Base-by-base conservation (phyloP, 2,888 invertebrate species). In the Morpho deidamia region DNA sequence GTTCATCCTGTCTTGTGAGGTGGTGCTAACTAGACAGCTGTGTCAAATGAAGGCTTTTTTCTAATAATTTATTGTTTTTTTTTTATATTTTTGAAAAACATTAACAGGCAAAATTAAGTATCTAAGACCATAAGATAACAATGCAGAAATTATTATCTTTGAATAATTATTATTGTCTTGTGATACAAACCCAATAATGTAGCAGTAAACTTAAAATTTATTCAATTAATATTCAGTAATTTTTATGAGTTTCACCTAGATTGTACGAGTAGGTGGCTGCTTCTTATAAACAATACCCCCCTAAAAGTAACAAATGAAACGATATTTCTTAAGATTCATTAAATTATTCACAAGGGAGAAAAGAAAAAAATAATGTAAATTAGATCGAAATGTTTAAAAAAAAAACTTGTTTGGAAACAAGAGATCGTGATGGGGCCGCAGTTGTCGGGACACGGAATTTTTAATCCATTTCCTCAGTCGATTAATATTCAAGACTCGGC, bases 391-490 rank as follows among this genome's bases (percentile, higher is more conserved):
- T 79, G 78, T 83, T 83, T 79, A 74, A 86, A 86, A 86, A n/a
- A n/a, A 69, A 88, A 88, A 87, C 81, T 87, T 87, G 87, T 87
- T 89, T 82, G 75, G 70, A 78, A 83, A 84, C 81, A 74, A 81
- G 78, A 76, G 79, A 81, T 83, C 78, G 83, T 72, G 79, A 71
- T 67, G 72, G 72, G 75, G 71, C 71, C 74, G 70, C 73, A 71
- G 80, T 79, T 76, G 82, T 80, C 58, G 70, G 68, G 76, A 86
- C 86, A 85, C 73, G 81, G 88, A 86, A 85, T 88, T 88, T 88
- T 90, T 90, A 90, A 90, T 90, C 90, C 86, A 89, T 90, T 89
- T 90, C 89, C 90, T 72, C 68, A 73, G 86, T 78, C 84, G 84
- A 90, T 90, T 90, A 90, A 90, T 90, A 90, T 90, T 90, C 90